Percentiles rank a stretch among this genome's conserved stretches.
Conservation (phyloP, 1,140 invertebrate species). For the Drosophila sproati region DNA sequence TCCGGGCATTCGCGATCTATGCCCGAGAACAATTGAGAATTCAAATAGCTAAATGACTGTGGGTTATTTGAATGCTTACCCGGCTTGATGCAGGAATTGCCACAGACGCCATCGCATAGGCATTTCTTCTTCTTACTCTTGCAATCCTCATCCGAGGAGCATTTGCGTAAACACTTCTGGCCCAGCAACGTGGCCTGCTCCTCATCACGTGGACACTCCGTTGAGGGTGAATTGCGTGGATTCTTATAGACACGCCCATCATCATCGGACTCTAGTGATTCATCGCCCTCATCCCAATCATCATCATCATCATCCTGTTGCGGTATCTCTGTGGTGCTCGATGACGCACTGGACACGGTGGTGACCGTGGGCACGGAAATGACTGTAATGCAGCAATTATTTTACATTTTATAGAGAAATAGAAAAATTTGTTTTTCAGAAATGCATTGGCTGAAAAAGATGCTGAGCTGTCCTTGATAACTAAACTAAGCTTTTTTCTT, state of each 20-base stretch:
- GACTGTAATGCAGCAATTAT: constrained; percentile 43
- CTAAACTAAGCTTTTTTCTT: too few species aligned
- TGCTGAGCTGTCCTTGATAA: too few species aligned
- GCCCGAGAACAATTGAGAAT: neutral
- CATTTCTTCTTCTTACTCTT: constrained; percentile 98
- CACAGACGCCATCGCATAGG: constrained; percentile 97
- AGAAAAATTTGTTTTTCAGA: too few species aligned
- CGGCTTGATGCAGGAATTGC: constrained; percentile 98
- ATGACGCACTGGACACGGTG: constrained; percentile 28
- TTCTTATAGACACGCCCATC: constrained; percentile 93
- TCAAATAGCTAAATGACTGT: constrained; percentile 52
- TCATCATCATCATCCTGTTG: constrained; percentile 88
- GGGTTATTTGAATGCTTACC: constrained; percentile 83
- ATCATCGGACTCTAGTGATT: constrained; percentile 86
- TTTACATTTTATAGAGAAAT: too few species aligned
- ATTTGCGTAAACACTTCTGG: constrained; percentile 96
- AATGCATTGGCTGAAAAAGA: too few species aligned
- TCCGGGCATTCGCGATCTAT: constrained; percentile 94
- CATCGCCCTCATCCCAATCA: constrained; percentile 87
- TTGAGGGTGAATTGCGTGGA: constrained; percentile 93
- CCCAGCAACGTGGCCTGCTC: constrained; percentile 88
- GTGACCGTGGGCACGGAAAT: constrained; percentile 68
- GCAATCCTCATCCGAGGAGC: constrained; percentile 97
- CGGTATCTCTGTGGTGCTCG: constrained; percentile 83
- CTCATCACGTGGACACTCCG: constrained; percentile 92